These are phyloP conservation scores for Artemia sp. DNA, from an alignment of 2,888 invertebrate genomes.

Conservation along the genomic window DNA sequence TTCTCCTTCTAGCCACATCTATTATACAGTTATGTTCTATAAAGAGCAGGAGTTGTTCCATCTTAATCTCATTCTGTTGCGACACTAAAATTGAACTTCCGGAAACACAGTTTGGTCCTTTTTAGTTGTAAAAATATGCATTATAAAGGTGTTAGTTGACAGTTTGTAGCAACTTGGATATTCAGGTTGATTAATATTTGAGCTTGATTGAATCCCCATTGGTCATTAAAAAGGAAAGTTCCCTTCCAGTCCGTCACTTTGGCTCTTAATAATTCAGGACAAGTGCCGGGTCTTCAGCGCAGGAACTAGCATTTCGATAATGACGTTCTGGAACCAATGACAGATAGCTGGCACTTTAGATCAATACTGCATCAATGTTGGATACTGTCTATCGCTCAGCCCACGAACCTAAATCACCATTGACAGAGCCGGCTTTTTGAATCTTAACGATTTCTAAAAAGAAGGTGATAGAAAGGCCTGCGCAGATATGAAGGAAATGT, in stretches of 20 bases:
- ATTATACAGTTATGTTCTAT: too few relatives aligned
- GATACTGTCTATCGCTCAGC: slow-evolving; percentile 8
- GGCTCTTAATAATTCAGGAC: slow-evolving; percentile 15
- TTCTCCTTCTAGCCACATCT: too few relatives aligned
- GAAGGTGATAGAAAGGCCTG: too few relatives aligned
- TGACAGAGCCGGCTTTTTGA: slow-evolving; percentile 14
- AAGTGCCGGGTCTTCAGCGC: slow-evolving; percentile 9
- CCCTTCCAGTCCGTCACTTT: slow-evolving; percentile 10
- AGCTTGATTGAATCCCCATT: background rate
- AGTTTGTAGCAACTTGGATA: too few relatives aligned
- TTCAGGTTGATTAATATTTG: background rate
- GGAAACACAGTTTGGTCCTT: too few relatives aligned
- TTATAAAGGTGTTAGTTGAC: too few relatives aligned
- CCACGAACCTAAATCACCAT: slow-evolving; percentile 10
- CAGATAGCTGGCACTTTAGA: slow-evolving; percentile 14
- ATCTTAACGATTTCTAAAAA: slow-evolving; percentile 8
- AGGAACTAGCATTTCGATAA: slow-evolving; percentile 10
- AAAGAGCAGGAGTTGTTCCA: too few relatives aligned
- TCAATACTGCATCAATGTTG: background rate
- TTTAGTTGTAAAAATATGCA: too few relatives aligned
- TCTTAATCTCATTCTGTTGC: too few relatives aligned
- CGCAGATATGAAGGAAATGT: too few relatives aligned
- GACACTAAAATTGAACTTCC: too few relatives aligned
- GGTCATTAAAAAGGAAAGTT: slow-evolving; percentile 9
- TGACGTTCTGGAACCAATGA: slow-evolving; percentile 15